Base-by-base conservation (phyloP, 2,888 invertebrate species). In the Xestia rhomboidea region DNA sequence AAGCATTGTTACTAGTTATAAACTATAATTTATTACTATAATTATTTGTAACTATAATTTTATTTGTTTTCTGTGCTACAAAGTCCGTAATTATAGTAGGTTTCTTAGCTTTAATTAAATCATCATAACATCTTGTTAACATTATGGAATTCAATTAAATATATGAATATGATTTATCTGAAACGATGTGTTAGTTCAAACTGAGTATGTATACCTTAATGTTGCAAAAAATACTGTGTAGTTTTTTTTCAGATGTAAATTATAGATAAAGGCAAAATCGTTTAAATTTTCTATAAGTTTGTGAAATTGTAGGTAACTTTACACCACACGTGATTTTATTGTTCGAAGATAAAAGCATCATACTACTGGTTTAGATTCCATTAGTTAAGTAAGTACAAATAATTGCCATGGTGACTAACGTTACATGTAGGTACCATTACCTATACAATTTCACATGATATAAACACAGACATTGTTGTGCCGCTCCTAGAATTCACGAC, bases 401-500 rank as follows among this genome's bases (percentile, higher is more conserved):
- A 11, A 18, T 54, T 38, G 79, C 1, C 30, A 34, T 62, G 38
- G 24, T 38, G 57, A 15, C 38, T 15, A n/a, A 41, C 3, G 27
- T 34, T 41, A 21, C 18, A 38, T 66, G 1, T 41, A n/a, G n/a
- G n/a, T n/a, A 54, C 46, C 4, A 46, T 64, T 2, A n/a, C n/a
- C n/a, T n/a, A 72, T 63, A 63, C 38, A 68, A 41, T 71, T 44
- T 68, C 27, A 63, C 49, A 71, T 79, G 15, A 79, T 63, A 71
- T 79, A 79, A 71, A 84, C 68, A 60, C 68, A 72, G 62, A 67
- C 84, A 83, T 76, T 76, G 73, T 75, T 78, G 60, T 68, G 71
- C 75, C 83, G 63, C 79, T 73, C 75, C 70, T 77, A 18, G 3
- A 30, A 60, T 62, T 11, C 69, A 79, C 64, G 70, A 77, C 82